Base-by-base conservation (phyloP, 2,888 invertebrate species). In the Lasioglossum leucozonium region DNA sequence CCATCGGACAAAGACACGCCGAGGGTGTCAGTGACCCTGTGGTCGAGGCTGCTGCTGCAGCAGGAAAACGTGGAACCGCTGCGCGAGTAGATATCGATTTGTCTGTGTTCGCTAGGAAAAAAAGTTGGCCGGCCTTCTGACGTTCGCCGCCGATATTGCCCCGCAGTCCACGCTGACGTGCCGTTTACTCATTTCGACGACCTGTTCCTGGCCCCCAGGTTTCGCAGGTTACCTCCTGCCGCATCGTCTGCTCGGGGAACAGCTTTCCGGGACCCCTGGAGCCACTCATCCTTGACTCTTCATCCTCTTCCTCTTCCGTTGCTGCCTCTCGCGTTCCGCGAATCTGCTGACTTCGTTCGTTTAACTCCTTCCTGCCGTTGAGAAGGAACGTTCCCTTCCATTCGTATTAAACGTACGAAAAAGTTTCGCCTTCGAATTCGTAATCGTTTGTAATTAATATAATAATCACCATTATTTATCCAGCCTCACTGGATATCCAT, bases 11-110 rank as follows among this genome's bases (percentile, higher is more conserved):
- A 58, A 84, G 72, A 62, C 80, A 80, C 73, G 82, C 34, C 16
- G 65, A 65, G 71, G 26, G 87, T 91, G 91, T 91, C 91, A 90
- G 88, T 91, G 91, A 91, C 91, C 91, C 87, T 84, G 81, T 80
- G 86, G 86, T 81, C 82, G 88, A 79, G 81, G 83, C 84, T 82
- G 83, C 89, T 81, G 86, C 84, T 80, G 90, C 88, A 85, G 90
- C 86, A 84, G 89, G 89, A 89, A 86, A 89, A 89, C 89, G 89
- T 84, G 90, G 81, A 88, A 90, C 88, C 89, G 79, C 81, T 80
- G 88, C 87, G 84, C 90, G 88, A 89, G 86, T 87, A 86, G 91
- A 91, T 91, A 91, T 91, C 91, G 91, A 91, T 91, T 91, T 86
- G 90, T 89, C 91, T 88, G 86, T 87, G 89, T 88, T 90, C 89